A percentile compares a stretch with the other conserved stretches of the same genome.
These are phyloP conservation scores for Megamerina dolium DNA, from an alignment of 2,888 invertebrate species.

Conservation along the genomic window DNA sequence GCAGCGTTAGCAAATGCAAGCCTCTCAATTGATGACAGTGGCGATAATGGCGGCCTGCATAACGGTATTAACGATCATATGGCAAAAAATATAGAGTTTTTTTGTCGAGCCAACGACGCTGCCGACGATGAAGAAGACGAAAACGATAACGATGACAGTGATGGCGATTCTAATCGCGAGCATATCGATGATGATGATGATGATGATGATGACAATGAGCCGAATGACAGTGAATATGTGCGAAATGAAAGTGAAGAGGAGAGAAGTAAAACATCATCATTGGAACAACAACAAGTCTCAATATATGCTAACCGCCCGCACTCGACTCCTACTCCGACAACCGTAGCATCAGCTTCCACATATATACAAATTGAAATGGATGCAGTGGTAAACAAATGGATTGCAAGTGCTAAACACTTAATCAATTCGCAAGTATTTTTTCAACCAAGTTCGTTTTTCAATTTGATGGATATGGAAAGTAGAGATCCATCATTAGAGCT, in stretches of 20 bases:
- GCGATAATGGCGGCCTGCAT: background rate
- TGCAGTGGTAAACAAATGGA: background rate
- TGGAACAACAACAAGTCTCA: no score
- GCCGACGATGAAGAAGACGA: constrained; percentile 11
- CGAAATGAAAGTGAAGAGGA: no score
- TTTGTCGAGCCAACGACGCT: constrained; percentile 22
- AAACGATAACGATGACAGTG: constrained; percentile 1
- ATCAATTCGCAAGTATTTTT: background rate
- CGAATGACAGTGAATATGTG: background rate
- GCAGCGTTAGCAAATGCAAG: constrained; percentile 26
- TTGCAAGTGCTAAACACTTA: background rate
- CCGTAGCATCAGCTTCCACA: constrained; percentile 33
- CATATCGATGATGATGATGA: constrained; percentile 11
- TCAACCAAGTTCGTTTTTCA: background rate
- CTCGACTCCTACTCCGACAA: no score
- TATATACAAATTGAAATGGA: constrained; percentile 41
- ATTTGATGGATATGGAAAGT: background rate
- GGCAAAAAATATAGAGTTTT: constrained; percentile 26
- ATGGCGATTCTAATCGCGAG: constrained; percentile 6
- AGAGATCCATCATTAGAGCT: background rate
- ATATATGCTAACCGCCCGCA: background rate
- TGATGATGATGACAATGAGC: constrained; percentile 9
- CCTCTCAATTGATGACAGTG: constrained; percentile 18
- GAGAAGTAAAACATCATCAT: background rate
- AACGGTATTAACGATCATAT: constrained; percentile 21